Evolutionary conservation across 2,888 invertebrate genomes (phyloP), one percentile per base, ranked within the genome.

Genomic region (Parascotia fuliginaria): DNA sequence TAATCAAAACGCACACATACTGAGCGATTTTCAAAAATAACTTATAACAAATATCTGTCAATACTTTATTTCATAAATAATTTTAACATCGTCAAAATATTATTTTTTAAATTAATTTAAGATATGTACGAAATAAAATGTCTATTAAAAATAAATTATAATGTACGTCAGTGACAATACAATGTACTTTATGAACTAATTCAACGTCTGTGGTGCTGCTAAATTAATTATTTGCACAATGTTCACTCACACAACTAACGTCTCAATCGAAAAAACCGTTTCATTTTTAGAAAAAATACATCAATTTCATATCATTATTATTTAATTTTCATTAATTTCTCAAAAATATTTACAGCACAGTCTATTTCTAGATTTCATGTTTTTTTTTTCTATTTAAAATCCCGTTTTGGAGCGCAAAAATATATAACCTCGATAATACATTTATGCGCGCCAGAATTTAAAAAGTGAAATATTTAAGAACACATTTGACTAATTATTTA

Each of bases 221-320:
- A 73, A 80, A 79, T 75, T 74, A 73, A 24, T 70, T 73, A n/a
- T 74, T 73, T 76, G 73, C 75, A 74, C 75, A 71, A 73, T 48
- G 37, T 16, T 49, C 63, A 60, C 69, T 70, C 76, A 61, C 72
- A 66, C 73, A 75, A 32, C 75, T 74, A 63, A 70, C 68, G 55
- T 70, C 48, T 64, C 70, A 68, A 65, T 75, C 73, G 70, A 80
- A 73, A 19, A 74, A 74, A 64, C 55, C 64, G 60, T 66, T 66
- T 69, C 64, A 42, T 65, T 19, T 77, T 77, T 81, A 78, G 81
- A 81, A 83, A 82, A 83, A 81, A 82, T 79, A 82, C 81, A 77
- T 79, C 68, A 63, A 73, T 78, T 76, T 79, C 49, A 60, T 62
- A 67, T 60, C 57, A 60, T 69, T 60, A 52, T 50, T 56, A 41